Percentiles rank a stretch among this genome's conserved stretches.
Conservation (phyloP, 2,888 invertebrate species). For the Physocephala rufipes region DNA sequence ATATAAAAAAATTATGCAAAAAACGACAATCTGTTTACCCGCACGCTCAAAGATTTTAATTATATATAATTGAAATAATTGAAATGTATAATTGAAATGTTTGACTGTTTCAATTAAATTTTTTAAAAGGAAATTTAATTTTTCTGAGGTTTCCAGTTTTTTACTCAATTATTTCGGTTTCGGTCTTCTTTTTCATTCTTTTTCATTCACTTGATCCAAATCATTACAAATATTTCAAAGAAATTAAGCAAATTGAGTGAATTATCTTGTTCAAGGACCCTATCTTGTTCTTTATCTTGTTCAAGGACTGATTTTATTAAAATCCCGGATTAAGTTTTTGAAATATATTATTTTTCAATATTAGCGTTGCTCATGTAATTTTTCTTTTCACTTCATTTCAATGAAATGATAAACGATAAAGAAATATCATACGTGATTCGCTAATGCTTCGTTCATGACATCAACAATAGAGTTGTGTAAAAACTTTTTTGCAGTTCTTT, state of each 20-base stretch:
- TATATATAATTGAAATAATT: slow-evolving; percentile 1
- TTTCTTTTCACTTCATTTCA: too few relatives aligned
- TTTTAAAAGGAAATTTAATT: not conserved
- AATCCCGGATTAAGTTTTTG: slow-evolving; percentile 44
- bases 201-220: not conserved
- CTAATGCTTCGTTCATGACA: not conserved
- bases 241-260: too few relatives aligned
- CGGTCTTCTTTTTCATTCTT: not conserved
- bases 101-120: not conserved
- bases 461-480: too few relatives aligned
- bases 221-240: too few relatives aligned
- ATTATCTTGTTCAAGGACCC: not conserved
- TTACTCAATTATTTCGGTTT: not conserved
- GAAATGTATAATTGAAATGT: not conserved
- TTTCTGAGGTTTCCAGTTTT: not conserved
- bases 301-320: slow-evolving; percentile 20
- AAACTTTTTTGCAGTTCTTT: slow-evolving; percentile 18
- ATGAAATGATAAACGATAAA: not conserved
- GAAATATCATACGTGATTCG: not conserved
- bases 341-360: too few relatives aligned
- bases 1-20: too few relatives aligned
- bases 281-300: not conserved
- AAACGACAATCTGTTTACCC: not conserved
- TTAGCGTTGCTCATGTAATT: too few relatives aligned
- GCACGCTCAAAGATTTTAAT: not conserved